Base-by-base conservation (phyloP, 37 sponge, comb jelly and placozoan genomes). In the Petrosia ficiformis region DNA sequence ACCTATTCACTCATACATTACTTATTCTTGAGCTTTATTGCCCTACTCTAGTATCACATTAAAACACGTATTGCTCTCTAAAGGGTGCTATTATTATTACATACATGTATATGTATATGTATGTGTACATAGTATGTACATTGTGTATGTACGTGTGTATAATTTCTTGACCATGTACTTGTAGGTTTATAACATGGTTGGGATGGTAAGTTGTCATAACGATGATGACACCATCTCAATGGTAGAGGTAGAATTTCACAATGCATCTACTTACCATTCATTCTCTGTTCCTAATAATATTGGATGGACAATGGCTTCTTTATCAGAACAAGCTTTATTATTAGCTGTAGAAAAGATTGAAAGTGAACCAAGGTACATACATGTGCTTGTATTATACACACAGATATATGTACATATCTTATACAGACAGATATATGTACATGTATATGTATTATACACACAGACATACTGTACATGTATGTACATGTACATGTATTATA, bases 151-250 rank as follows among this genome's bases (percentile, higher is more conserved):
- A n/a, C n/a, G n/a, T n/a, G n/a, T n/a, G n/a, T n/a, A n/a, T n/a
- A n/a, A n/a, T n/a, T n/a, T n/a, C n/a, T n/a, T n/a, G n/a, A n/a
- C n/a, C n/a, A n/a, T n/a, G n/a, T n/a, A n/a, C n/a, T n/a, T n/a
- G n/a, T n/a, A 91, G 92, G 83, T 82, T 29, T 91, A 86, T 60
- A 91, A 91, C 41, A 63, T 79, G 32, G 87, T 91, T 76, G 93
- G 93, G 48, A 70, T 87, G 77, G 89, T 92, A 22, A 68, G 77
- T 65, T 72, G 75, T 57, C 93, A 92, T 77, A 44, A 57, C 63
- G 81, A 84, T 11, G 80, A 76, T n/a, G 77, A 80, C 37, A 48
- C 70, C 8, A 30, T 59, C 26, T 57, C 77, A 44, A 41, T 92
- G 25, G 60, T 82, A 22, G 93, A 92, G 60, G 85, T 92, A 61